Conservation (phyloP, 2,113 vertebrate genomes). For the Amphiprion ocellaris region DNA sequence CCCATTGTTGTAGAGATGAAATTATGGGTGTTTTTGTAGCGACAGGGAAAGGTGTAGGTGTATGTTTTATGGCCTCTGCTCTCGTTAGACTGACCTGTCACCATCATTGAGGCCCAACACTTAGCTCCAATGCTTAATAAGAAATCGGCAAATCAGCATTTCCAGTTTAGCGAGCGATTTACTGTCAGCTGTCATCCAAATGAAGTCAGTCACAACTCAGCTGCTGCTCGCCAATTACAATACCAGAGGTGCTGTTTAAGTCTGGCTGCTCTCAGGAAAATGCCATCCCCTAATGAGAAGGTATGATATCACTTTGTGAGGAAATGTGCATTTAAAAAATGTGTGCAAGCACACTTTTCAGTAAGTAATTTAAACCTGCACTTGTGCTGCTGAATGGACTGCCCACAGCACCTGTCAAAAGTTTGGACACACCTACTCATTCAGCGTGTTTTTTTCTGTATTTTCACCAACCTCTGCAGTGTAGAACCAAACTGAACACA, state of each 20-base stretch:
- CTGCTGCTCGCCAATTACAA: slow-evolving; percentile 34
- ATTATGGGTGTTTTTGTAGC: neutral
- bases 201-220: slow-evolving; percentile 45
- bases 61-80: slow-evolving; percentile 29
- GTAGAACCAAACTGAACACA: no score
- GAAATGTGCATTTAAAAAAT: slow-evolving; percentile 24
- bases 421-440: neutral
- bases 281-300: slow-evolving; percentile 50
- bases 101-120: slow-evolving; percentile 12
- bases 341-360: slow-evolving; percentile 2
- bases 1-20: neutral
- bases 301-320: slow-evolving; percentile 27
- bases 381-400: neutral
- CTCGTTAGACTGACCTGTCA: slow-evolving; percentile 25
- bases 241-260: slow-evolving; percentile 29
- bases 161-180: slow-evolving; percentile 57
- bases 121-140: slow-evolving; percentile 33
- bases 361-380: neutral
- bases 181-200: slow-evolving; percentile 57
- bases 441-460: no score
- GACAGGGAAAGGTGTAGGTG: neutral
- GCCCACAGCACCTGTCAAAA: neutral
- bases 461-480: no score
- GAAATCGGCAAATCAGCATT: slow-evolving; percentile 43
- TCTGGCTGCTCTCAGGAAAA: slow-evolving; percentile 26